phyloP scores from a whole-genome alignment of 2,888 invertebrate genomes.

The Watsonalla binaria region DNA sequence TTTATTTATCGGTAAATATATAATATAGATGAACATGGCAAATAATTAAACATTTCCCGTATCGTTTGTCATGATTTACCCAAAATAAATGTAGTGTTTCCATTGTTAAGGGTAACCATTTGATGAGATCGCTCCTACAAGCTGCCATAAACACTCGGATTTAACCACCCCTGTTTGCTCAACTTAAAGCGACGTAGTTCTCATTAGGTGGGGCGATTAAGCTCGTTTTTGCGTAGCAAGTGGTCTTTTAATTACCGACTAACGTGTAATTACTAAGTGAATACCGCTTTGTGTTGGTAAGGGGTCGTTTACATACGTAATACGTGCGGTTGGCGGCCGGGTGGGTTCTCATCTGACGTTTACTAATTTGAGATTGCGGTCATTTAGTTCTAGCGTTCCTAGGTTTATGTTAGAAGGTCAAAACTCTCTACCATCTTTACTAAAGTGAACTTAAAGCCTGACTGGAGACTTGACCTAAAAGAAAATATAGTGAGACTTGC shows the following conservation, averaged over 20 bases:
- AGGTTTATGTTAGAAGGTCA: background rate
- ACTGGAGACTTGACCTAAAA: no score
- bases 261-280: constrained; percentile 37
- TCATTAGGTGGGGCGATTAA: constrained; percentile 28
- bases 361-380: background rate
- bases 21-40: no score
- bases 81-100: background rate
- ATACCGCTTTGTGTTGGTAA: constrained; percentile 7
- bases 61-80: background rate
- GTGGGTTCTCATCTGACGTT: background rate
- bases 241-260: constrained; percentile 44
- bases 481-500: no score
- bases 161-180: constrained; percentile 2
- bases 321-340: constrained; percentile 1
- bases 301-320: background rate
- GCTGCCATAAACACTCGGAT: constrained; percentile 1
- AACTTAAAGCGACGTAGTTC: background rate
- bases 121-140: background rate
- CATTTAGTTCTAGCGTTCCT: background rate
- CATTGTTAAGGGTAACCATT: background rate
- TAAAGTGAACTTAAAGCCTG: no score
- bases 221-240: constrained; percentile 35
- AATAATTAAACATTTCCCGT: no score
- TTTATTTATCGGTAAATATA: no score
- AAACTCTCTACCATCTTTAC: no score